Conservation (phyloP, 2,888 invertebrate species). For the Tetrapedia diversipes region DNA sequence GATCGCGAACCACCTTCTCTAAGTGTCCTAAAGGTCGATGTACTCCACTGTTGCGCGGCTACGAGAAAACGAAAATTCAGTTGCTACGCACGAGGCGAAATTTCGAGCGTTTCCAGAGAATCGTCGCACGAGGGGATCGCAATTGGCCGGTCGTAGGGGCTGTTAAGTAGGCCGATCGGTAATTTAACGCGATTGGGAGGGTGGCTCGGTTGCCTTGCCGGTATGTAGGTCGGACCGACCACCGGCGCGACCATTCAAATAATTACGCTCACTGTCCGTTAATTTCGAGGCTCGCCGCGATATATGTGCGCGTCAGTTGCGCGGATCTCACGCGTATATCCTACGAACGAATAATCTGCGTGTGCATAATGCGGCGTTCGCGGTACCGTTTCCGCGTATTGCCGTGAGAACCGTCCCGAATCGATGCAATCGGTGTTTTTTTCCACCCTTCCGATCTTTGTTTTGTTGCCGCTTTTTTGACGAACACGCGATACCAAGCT, state of each 20-base stretch:
- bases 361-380: conserved; percentile 42
- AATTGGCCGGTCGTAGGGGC: conserved; percentile 22
- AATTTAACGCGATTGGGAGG: conserved; percentile 60
- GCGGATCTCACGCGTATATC: conserved; percentile 49
- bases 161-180: conserved; percentile 56
- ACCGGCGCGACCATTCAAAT: conserved; percentile 78
- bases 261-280: conserved; percentile 80
- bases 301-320: conserved; percentile 57
- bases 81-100: no score
- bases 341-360: conserved; percentile 52
- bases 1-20: no score
- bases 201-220: conserved; percentile 53
- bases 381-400: background rate
- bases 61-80: no score
- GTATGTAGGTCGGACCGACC: conserved; percentile 73
- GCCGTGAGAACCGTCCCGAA: background rate
- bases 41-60: no score
- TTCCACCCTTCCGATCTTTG: background rate
- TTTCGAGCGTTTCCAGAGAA: background rate
- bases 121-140: conserved; percentile 24
- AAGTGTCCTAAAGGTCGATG: no score
- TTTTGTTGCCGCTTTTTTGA: background rate
- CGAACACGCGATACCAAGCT: no score
- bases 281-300: conserved; percentile 78
- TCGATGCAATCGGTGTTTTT: background rate